Percentiles rank a stretch among this genome's conserved stretches.
Evolutionary conservation across 2,113 vertebrate species (phyloP).

Genomic region (Castor canadensis): DNA sequence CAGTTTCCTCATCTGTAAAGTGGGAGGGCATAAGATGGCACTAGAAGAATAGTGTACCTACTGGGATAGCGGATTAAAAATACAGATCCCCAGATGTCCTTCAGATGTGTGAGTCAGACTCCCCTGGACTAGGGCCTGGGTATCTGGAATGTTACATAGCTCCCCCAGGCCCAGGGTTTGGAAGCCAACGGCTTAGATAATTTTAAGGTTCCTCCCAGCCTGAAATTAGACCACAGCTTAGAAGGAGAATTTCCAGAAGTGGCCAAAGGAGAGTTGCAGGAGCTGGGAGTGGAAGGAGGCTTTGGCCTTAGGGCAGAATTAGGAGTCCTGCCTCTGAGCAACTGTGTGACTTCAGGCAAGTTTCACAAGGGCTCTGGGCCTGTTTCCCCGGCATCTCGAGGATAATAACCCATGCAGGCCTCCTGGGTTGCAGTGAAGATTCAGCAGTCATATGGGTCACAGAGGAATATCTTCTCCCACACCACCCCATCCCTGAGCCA

Average conservation of each 20-base stretch:
- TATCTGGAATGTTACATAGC: constrained; percentile 63
- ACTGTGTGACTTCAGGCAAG: constrained; percentile 41
- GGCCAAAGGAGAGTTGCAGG: constrained; percentile 24
- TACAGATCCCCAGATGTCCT: constrained; percentile 64
- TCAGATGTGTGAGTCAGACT: constrained; percentile 62
- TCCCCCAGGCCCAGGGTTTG: constrained; percentile 63
- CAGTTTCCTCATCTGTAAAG: constrained; percentile 55
- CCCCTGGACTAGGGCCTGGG: constrained; percentile 69
- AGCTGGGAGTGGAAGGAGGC: constrained; percentile 40
- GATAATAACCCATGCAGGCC: background rate
- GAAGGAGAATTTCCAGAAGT: constrained; percentile 61
- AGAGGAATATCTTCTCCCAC: background rate
- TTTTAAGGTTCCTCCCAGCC: constrained; percentile 68
- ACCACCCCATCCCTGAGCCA: background rate
- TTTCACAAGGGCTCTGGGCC: constrained; percentile 21
- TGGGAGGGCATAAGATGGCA: background rate
- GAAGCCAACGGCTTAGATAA: constrained; percentile 71
- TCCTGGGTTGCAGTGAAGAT: background rate
- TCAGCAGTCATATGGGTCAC: background rate
- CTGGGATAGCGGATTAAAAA: constrained; percentile 19
- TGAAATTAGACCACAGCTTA: constrained; percentile 68
- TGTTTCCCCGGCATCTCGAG: background rate
- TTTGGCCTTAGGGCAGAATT: constrained; percentile 44
- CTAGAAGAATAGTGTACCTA: background rate
- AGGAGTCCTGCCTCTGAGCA: constrained; percentile 27